Evolutionary conservation across 1,140 invertebrate species (phyloP).

Genomic region (Euura lappo): DNA sequence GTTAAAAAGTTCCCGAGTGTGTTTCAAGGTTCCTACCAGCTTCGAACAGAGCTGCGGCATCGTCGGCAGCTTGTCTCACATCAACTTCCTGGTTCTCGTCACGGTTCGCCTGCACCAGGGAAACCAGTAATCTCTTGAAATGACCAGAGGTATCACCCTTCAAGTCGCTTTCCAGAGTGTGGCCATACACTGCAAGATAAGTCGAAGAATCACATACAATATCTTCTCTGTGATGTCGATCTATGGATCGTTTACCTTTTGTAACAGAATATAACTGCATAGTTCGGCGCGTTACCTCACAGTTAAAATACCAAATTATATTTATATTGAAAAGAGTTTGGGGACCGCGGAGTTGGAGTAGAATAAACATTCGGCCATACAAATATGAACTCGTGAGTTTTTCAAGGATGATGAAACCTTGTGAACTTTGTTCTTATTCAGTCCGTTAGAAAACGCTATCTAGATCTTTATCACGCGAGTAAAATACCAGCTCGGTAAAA

Average conservation of each 20-base stretch:
- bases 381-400: no score
- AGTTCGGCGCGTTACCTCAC: constrained; percentile 5
- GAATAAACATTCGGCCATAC: no score
- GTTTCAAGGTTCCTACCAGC: constrained; percentile 62
- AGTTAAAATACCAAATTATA: no score
- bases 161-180: constrained; percentile 85
- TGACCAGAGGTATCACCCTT: constrained; percentile 93
- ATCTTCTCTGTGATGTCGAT: constrained; percentile 12
- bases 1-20: constrained; percentile 28
- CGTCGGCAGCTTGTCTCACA: constrained; percentile 57
- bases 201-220: neutral
- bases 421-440: no score
- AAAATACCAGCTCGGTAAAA: no score
- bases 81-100: constrained; percentile 78
- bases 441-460: no score
- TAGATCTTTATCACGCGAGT: no score
- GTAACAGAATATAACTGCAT: neutral
- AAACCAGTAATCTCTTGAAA: constrained; percentile 90
- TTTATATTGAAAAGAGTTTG: no score
- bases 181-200: constrained; percentile 77
- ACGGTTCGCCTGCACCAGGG: constrained; percentile 79
- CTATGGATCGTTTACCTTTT: constrained; percentile 3
- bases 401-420: no score
- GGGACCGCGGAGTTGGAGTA: no score
- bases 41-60: constrained; percentile 65